phyloP scores from a whole-genome alignment of 1,140 invertebrate species.

The Brachionus angularis region DNA sequence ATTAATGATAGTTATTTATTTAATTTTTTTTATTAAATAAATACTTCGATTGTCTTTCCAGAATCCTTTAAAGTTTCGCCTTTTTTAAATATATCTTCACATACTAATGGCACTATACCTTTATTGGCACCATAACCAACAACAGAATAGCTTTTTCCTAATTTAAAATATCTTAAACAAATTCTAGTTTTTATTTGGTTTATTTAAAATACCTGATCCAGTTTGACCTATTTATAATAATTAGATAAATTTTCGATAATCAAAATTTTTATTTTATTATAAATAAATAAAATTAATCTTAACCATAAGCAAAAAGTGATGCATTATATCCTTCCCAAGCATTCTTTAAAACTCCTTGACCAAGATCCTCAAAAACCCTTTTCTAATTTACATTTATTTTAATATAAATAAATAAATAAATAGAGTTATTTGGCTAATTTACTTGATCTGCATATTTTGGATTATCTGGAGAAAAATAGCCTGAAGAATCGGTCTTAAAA shows the following conservation, averaged over 20 bases:
- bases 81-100: constrained; percentile 71
- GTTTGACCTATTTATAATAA: too few relatives aligned
- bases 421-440: too few relatives aligned
- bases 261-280: too few relatives aligned
- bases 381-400: constrained; percentile 57
- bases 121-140: constrained; percentile 69
- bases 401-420: too few relatives aligned
- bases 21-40: too few relatives aligned
- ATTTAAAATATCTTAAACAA: too few relatives aligned
- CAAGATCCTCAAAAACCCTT: constrained; percentile 63
- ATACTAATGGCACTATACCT: constrained; percentile 80
- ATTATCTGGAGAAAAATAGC: constrained; percentile 58
- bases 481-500: constrained; percentile 59
- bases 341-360: constrained; percentile 62
- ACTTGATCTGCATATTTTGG: constrained; percentile 57
- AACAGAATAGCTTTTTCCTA: constrained; percentile 66
- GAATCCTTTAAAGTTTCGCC: constrained; percentile 51
- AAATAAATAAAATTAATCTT: too few relatives aligned
- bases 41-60: constrained; percentile 33
- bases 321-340: constrained; percentile 66
- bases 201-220: too few relatives aligned
- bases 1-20: too few relatives aligned
- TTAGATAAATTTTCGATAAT: too few relatives aligned
- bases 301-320: constrained; percentile 66
- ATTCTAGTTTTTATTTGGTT: too few relatives aligned